Conservation (phyloP, 2,797 vertebrate genomes). For the Denticeps clupeoides region DNA sequence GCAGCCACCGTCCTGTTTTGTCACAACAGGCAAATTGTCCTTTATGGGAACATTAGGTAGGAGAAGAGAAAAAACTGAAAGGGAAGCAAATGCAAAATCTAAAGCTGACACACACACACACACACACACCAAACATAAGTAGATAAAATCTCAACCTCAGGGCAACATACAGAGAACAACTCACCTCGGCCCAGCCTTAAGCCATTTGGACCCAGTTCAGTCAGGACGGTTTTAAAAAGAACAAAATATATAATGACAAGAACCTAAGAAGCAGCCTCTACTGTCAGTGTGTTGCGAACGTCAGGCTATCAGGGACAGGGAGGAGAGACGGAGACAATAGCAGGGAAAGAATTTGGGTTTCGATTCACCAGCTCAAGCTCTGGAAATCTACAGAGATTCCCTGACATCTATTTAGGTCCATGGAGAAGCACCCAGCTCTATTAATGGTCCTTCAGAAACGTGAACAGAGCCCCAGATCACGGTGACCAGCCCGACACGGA, state of each 20-base stretch:
- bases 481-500: too few relatives aligned
- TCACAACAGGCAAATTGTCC: too few relatives aligned
- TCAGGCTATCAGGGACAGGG: conserved; percentile 3
- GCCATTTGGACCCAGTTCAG: conserved; percentile 32
- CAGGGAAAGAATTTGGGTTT: too few relatives aligned
- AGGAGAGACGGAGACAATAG: background rate
- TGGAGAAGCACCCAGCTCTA: too few relatives aligned
- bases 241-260: conserved; percentile 26
- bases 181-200: conserved; percentile 60
- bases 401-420: too few relatives aligned
- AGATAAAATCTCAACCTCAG: too few relatives aligned
- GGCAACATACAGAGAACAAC: conserved; percentile 26
- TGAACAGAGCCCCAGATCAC: too few relatives aligned
- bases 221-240: conserved; percentile 32
- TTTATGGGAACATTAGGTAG: background rate
- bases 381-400: too few relatives aligned
- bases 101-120: conserved; percentile 7
- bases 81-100: background rate
- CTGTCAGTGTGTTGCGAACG: too few relatives aligned
- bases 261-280: conserved; percentile 18
- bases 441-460: too few relatives aligned
- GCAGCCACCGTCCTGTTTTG: too few relatives aligned
- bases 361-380: too few relatives aligned
- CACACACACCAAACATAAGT: conserved; percentile 18
- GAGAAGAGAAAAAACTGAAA: background rate